phyloP scores from a whole-genome alignment of 2,797 vertebrate species.

The Zalophus californianus region DNA sequence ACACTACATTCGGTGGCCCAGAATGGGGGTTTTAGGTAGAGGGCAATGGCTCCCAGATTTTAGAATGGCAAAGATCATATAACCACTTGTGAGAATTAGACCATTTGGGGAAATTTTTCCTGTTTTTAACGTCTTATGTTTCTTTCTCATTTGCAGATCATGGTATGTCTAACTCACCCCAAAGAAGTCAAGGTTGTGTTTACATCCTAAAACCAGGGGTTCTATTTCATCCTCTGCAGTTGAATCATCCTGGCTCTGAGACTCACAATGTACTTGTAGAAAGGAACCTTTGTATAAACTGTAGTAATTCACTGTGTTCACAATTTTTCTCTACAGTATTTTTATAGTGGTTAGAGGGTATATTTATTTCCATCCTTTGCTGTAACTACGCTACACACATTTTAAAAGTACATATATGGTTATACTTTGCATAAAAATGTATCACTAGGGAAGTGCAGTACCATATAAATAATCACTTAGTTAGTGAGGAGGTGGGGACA shows the following conservation, averaged over 20 bases:
- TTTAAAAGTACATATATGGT: neutral
- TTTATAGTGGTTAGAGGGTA: neutral
- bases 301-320: neutral
- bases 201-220: neutral
- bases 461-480: neutral
- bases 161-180: neutral
- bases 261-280: neutral
- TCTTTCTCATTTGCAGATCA: conserved; percentile 29
- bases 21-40: neutral
- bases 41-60: neutral
- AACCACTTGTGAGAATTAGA: neutral
- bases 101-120: neutral
- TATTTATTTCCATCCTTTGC: neutral
- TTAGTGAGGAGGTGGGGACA: neutral
- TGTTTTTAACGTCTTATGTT: neutral
- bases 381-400: neutral
- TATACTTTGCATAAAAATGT: conserved; percentile 1
- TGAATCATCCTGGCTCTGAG: neutral
- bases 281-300: conserved; percentile 24
- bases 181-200: conserved; percentile 10
- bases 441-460: neutral
- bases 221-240: neutral
- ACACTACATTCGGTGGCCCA: neutral
- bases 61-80: neutral
- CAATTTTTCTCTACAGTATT: neutral